These are phyloP conservation scores for Crossoptilon crossoptilon DNA, from an alignment of 2,797 vertebrate species.

Conservation along the genomic window DNA sequence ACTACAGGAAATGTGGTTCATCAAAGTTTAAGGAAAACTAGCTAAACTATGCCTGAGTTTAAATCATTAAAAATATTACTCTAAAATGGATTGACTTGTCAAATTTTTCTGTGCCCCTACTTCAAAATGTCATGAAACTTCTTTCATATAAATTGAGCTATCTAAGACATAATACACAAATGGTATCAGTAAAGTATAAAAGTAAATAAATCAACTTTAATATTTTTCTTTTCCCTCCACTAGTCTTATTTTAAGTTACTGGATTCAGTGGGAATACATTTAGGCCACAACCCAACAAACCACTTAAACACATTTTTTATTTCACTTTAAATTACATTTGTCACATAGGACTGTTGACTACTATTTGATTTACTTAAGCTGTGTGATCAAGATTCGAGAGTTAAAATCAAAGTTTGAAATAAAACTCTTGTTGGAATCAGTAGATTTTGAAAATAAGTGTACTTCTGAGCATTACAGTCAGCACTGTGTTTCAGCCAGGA, in stretches of 20 bases:
- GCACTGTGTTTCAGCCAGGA: rapidly evolving
- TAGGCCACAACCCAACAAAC: background rate
- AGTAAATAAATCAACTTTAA: background rate
- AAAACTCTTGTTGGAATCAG: background rate
- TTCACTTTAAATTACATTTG: background rate
- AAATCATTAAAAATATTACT: background rate
- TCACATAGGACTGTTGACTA: background rate
- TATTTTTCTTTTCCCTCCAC: background rate
- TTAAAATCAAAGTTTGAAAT: background rate
- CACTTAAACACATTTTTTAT: background rate
- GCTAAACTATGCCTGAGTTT: background rate
- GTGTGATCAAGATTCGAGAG: background rate
- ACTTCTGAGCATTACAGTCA: background rate
- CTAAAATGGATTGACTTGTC: background rate
- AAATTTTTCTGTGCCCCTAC: background rate
- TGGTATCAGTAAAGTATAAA: background rate
- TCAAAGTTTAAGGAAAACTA: background rate
- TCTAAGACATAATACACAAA: background rate
- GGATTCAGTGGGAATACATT: background rate
- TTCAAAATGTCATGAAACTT: background rate
- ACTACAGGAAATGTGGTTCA: background rate
- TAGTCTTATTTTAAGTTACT: background rate
- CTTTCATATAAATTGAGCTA: background rate
- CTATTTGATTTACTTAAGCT: background rate
- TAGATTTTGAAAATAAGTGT: background rate